Evolutionary conservation across 2,888 invertebrate genomes (phyloP).

Genomic region (Ferdinandea cuprea): DNA sequence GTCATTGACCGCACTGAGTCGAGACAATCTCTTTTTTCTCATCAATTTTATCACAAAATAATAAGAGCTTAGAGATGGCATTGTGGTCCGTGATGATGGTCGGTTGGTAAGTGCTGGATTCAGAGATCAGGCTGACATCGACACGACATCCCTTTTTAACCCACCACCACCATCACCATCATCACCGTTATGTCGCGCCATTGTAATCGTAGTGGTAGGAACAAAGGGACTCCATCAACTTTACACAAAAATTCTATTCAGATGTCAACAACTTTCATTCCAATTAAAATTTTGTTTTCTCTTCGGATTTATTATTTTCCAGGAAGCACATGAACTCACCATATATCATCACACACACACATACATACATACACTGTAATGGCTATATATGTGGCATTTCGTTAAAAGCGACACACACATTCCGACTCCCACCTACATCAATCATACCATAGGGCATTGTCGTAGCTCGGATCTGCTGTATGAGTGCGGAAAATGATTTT

Average conservation of each 20-base stretch:
- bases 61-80: background rate
- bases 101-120: slow-evolving; percentile 12
- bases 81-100: slow-evolving; percentile 27
- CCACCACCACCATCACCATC: background rate
- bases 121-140: slow-evolving; percentile 16
- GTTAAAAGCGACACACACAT: background rate
- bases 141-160: slow-evolving; percentile 1
- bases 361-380: background rate
- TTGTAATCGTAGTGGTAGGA: background rate
- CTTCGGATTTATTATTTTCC: slow-evolving; percentile 58
- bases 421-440: background rate
- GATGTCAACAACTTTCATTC: slow-evolving; percentile 64
- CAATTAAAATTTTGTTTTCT: slow-evolving; percentile 65
- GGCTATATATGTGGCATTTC: background rate
- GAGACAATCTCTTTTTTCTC: no score
- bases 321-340: slow-evolving; percentile 19
- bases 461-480: background rate
- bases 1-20: no score
- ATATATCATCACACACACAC: background rate
- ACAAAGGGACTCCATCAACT: slow-evolving; percentile 59
- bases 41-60: no score
- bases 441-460: background rate
- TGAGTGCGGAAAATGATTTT: slow-evolving; percentile 1
- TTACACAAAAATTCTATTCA: slow-evolving; percentile 63
- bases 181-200: background rate